Conservation (phyloP, 92 coral and sea anemone species). For the Heteractis magnifica region DNA sequence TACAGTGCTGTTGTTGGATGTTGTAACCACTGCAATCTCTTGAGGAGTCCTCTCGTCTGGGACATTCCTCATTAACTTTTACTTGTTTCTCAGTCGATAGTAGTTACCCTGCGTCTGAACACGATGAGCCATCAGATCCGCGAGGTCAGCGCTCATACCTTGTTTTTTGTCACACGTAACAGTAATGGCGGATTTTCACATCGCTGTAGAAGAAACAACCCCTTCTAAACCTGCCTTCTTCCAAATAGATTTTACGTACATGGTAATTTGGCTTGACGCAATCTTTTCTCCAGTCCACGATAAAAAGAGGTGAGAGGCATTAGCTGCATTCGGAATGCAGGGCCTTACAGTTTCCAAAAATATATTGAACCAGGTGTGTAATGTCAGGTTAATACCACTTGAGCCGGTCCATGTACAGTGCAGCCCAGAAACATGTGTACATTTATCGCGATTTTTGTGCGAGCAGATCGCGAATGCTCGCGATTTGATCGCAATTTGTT, state of each 20-base stretch:
- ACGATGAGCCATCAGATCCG: slow-evolving; percentile 9
- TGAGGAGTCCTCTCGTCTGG: neutral
- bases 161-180: slow-evolving; percentile 2
- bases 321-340: slow-evolving; percentile 23
- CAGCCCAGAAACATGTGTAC: too few relatives aligned
- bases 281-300: slow-evolving; percentile 49
- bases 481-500: too few relatives aligned
- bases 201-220: slow-evolving; percentile 41
- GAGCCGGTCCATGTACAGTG: slow-evolving; percentile 59
- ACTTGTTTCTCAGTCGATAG: neutral
- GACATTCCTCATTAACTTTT: neutral
- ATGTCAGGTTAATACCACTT: slow-evolving; percentile 39
- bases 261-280: slow-evolving; percentile 49
- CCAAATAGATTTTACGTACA: slow-evolving; percentile 44
- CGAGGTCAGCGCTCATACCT: slow-evolving; percentile 38
- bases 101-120: neutral
- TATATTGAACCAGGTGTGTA: slow-evolving; percentile 42
- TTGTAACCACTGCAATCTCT: neutral
- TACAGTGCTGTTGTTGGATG: neutral
- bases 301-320: slow-evolving; percentile 28
- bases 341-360: slow-evolving; percentile 31
- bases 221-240: slow-evolving; percentile 48
- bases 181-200: slow-evolving; percentile 36
- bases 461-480: too few relatives aligned
- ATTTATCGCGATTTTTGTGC: too few relatives aligned